Percentiles rank a stretch among this genome's conserved stretches.
phyloP scores from a whole-genome alignment of 2,113 vertebrate genomes.

The Myrmecobius fasciatus region DNA sequence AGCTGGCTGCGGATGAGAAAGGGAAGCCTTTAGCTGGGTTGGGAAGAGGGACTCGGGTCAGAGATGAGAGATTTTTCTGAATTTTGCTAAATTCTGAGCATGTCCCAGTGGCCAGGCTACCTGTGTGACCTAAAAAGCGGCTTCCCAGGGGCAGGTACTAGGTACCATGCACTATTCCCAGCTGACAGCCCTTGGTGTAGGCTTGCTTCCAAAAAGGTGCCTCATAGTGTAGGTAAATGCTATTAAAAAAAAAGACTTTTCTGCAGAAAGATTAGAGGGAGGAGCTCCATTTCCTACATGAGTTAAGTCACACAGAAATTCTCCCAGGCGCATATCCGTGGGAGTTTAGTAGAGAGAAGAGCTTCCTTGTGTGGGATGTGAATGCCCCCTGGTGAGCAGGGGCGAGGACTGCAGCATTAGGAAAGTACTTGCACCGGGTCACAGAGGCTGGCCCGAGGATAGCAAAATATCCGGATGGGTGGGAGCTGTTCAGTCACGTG shows the following conservation, averaged over 20 bases:
- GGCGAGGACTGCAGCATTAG: neutral
- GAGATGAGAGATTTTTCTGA: neutral
- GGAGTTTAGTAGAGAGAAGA: neutral
- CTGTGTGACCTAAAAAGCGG: neutral
- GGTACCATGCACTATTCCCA: neutral
- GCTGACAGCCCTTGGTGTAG: neutral
- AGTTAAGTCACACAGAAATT: neutral
- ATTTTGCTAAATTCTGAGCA: neutral
- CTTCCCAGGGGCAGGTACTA: neutral
- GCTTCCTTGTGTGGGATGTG: neutral
- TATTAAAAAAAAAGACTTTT: neutral
- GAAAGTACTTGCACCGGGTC: neutral
- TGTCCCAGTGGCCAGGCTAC: neutral
- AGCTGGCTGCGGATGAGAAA: neutral
- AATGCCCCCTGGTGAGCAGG: neutral
- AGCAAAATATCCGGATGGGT: neutral
- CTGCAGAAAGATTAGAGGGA: neutral
- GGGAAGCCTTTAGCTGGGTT: neutral
- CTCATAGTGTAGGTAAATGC: neutral
- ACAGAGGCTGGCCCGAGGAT: neutral
- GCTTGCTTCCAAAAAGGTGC: neutral
- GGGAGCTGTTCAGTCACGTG: neutral
- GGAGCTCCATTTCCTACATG: neutral
- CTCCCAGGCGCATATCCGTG: neutral
- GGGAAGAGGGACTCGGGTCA: neutral